Percentiles rank a stretch among this genome's conserved stretches.
phyloP scores from a whole-genome alignment of 2,113 vertebrate species.

The Sphyrna mokarran region DNA sequence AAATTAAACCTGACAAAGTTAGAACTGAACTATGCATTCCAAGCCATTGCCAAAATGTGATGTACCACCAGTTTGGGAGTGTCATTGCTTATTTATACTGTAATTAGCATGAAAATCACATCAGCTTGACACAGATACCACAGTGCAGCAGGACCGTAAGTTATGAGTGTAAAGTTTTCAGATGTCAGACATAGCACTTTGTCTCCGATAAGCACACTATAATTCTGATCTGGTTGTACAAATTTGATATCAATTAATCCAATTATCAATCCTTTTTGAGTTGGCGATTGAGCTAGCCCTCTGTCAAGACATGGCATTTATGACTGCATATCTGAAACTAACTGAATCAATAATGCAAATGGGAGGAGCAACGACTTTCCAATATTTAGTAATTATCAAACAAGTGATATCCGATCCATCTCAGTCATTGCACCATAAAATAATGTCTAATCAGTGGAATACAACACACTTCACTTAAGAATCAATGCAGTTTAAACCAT shows the following conservation, averaged over 20 bases:
- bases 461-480: not conserved
- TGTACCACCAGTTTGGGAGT: not conserved
- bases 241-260: not conserved
- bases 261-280: not conserved
- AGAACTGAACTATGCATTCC: not conserved
- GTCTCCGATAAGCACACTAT: not conserved
- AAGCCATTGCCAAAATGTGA: not conserved
- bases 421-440: not conserved
- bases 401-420: not conserved
- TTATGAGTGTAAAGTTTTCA: not conserved
- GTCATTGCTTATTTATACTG: not conserved
- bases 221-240: not conserved
- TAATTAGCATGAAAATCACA: not conserved
- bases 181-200: not conserved
- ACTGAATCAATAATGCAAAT: slow-evolving; percentile 21
- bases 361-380: not conserved
- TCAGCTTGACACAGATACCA: not conserved
- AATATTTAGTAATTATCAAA: slow-evolving; percentile 7
- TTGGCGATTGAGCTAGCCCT: not conserved
- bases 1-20: not conserved
- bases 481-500: not conserved
- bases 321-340: not conserved
- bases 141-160: not conserved
- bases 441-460: not conserved
- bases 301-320: not conserved